These are phyloP conservation scores for Lagria hirta DNA, from an alignment of 2,888 invertebrate genomes.

Conservation along the genomic window DNA sequence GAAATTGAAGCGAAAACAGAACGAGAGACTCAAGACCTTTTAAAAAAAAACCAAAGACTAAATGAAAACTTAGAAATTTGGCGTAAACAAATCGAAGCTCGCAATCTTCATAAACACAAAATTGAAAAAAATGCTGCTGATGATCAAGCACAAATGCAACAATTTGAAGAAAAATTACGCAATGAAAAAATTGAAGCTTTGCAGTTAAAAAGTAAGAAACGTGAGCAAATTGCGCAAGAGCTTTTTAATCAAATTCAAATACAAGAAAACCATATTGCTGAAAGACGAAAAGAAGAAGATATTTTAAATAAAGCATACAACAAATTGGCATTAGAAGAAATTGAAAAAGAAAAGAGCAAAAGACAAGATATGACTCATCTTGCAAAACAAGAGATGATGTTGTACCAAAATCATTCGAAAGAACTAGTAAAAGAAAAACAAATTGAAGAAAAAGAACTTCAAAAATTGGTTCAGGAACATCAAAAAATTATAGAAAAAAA, in stretches of 20 bases:
- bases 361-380: constrained; percentile 34
- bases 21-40: constrained; percentile 58
- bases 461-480: constrained; percentile 41
- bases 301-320: constrained; percentile 44
- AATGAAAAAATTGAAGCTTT: constrained; percentile 43
- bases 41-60: constrained; percentile 53
- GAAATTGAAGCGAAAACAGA: constrained; percentile 59
- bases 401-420: constrained; percentile 45
- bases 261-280: constrained; percentile 40
- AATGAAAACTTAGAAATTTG: constrained; percentile 49
- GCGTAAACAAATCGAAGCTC: constrained; percentile 48
- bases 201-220: constrained; percentile 36
- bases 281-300: constrained; percentile 46
- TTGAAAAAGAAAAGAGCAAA: constrained; percentile 42
- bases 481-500: constrained; percentile 41
- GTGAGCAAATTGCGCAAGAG: constrained; percentile 41
- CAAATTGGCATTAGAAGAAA: constrained; percentile 42
- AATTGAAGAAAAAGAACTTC: constrained; percentile 44
- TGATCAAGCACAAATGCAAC: constrained; percentile 43
- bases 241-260: constrained; percentile 45
- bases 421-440: constrained; percentile 44
- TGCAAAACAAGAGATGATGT: constrained; percentile 42
- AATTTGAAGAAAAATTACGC: constrained; percentile 40
- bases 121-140: constrained; percentile 38
- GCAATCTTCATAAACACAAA: constrained; percentile 44